Percentiles rank a stretch among this genome's conserved stretches.
Evolutionary conservation across 2,888 invertebrate species (phyloP).

Genomic region (Antheraea assamensis): DNA sequence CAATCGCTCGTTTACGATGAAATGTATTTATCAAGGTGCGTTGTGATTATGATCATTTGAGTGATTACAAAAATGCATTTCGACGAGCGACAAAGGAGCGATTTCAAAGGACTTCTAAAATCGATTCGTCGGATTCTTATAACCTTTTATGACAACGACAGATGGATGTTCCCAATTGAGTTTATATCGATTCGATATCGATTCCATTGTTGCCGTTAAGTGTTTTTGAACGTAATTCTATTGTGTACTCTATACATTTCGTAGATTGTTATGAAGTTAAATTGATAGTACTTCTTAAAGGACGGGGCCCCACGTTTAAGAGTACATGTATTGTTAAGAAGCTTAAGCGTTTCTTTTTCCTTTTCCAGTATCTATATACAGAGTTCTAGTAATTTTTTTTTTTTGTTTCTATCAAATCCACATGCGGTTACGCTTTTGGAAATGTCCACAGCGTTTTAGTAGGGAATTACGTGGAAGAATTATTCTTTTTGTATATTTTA

Average conservation of each 20-base stretch:
- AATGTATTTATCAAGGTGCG: neutral
- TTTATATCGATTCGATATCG: constrained; percentile 38
- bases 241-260: constrained; percentile 24
- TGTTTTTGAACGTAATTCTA: constrained; percentile 33
- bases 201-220: constrained; percentile 44
- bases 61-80: neutral
- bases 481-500: too few species aligned
- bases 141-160: constrained; percentile 7
- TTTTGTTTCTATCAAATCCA: too few species aligned
- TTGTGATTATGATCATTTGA: neutral
- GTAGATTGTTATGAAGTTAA: neutral
- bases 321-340: neutral
- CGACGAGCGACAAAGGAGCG: neutral
- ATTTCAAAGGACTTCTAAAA: constrained; percentile 6
- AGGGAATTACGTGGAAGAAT: too few species aligned
- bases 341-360: neutral
- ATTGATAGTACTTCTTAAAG: neutral
- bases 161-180: neutral
- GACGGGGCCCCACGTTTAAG: neutral
- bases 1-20: neutral
- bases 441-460: too few species aligned
- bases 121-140: neutral
- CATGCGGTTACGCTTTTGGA: too few species aligned
- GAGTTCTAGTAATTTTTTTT: neutral
- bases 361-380: neutral